Evolutionary conservation across 1,140 invertebrate species (phyloP), one percentile per base, ranked within the genome.

Genomic region (Idris sp.): DNA sequence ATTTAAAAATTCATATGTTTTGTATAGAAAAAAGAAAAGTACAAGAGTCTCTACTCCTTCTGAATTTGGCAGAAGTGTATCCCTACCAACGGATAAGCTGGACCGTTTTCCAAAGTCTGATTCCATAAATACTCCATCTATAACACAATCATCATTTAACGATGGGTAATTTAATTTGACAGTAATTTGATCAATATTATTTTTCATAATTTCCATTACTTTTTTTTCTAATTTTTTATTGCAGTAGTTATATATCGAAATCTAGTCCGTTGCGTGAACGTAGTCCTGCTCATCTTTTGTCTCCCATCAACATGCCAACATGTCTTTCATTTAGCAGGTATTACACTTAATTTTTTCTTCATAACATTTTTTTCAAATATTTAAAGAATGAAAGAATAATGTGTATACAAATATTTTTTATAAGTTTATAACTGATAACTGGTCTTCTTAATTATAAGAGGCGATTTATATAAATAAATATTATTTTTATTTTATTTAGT

Each of bases 61-160:
- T 16, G 94, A 96, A 75, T 94, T 95, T 76, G 93, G 90, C 79
- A 89, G 95, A 33, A 96, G 95, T 82, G 93, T 95, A 64, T 96
- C 95, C 0, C 93, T 96, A 18, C 95, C 95, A 0, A 93, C 92
- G 0, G 94, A 96, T 73, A 89, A 91, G 79, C 79, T 90, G 10
- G 86, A 87, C 51, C 81, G 80, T 11, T 46, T 81, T n/a, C 77
- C 78, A 0, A 87, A 83, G 78, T 79, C 56, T 28, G 84, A 86
- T 40, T 79, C 75, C 5, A 83, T 80, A 11, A 83, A 78, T 49
- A 75, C 79, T 67, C 79, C 83, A 8, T 77, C 81, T 7, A 65
- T 79, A 22, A 58, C 79, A 3, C 36, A 75, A 9, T 35, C 74
- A 1, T 81, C 82, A 10, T 76, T 78, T 7, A 83, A 87, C 13